Percentiles rank a stretch among this genome's conserved stretches.
Conservation (phyloP, 2,797 vertebrate species). For the Picus viridis region DNA sequence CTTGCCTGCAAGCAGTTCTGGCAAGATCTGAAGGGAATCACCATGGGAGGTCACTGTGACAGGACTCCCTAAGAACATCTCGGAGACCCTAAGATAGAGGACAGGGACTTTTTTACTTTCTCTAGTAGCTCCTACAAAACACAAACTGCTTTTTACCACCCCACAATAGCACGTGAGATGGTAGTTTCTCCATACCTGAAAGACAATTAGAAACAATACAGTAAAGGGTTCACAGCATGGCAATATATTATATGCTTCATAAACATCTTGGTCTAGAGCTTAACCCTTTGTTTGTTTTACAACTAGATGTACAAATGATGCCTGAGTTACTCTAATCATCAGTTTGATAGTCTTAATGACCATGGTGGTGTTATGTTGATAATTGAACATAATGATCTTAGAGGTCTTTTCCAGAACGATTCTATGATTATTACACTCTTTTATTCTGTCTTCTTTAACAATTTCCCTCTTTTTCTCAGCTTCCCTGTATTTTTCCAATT, state of each 20-base stretch:
- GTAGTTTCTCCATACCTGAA: neutral
- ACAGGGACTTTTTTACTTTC: neutral
- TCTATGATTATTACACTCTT: accelerated
- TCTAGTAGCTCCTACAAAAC: neutral
- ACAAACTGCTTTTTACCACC: neutral
- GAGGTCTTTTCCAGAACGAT: no score
- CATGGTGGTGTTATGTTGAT: no score
- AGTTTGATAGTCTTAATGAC: neutral
- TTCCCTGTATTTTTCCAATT: neutral
- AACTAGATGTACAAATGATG: neutral
- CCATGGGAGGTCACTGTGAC: neutral
- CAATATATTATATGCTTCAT: neutral
- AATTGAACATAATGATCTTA: no score
- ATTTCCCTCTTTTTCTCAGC: neutral
- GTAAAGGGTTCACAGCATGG: neutral
- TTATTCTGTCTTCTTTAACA: neutral
- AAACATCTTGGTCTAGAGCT: neutral
- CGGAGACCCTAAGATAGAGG: neutral
- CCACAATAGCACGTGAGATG: neutral
- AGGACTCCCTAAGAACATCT: neutral
- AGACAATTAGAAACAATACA: neutral
- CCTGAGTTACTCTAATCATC: neutral
- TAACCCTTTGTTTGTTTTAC: neutral
- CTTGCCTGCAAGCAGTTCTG: neutral
- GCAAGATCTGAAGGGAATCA: neutral